A percentile compares a stretch with the other conserved stretches of the same genome.
phyloP scores from a whole-genome alignment of 2,113 vertebrate genomes.

The Heliornis fulica region DNA sequence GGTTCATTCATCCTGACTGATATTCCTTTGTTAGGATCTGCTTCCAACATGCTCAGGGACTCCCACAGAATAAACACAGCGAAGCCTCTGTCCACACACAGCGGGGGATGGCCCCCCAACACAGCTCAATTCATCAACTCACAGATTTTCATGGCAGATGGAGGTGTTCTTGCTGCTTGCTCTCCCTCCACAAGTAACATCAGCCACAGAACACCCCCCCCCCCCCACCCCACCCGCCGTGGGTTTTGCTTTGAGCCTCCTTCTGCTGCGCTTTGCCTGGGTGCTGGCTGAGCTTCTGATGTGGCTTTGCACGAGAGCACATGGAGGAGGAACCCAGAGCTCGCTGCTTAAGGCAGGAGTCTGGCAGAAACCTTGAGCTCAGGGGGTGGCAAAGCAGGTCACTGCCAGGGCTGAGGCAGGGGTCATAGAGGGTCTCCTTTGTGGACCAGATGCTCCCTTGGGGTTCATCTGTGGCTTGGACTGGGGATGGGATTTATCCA shows the following conservation, averaged over 20 bases:
- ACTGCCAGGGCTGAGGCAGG: not conserved
- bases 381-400: not conserved
- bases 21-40: slow-evolving; percentile 25
- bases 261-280: not conserved
- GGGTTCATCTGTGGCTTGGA: not conserved
- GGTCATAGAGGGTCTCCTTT: not conserved
- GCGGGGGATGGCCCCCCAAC: not conserved
- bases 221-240: no score
- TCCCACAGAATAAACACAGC: not conserved
- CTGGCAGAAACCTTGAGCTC: not conserved
- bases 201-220: not conserved
- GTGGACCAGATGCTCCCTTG: not conserved
- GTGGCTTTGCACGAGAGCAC: not conserved
- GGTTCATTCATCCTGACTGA: not conserved
- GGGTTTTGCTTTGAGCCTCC: not conserved
- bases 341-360: not conserved
- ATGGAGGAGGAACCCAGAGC: fast-evolving
- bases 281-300: not conserved
- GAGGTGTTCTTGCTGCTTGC: not conserved
- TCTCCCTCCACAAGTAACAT: not conserved
- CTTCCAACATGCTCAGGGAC: not conserved
- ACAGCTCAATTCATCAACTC: not conserved
- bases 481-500: not conserved
- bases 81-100: not conserved
- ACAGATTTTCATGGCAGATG: not conserved